Percentiles rank a stretch among this genome's conserved stretches.
These are phyloP conservation scores for Lithophane leautieri DNA, from an alignment of 2,888 invertebrate species.

Conservation along the genomic window DNA sequence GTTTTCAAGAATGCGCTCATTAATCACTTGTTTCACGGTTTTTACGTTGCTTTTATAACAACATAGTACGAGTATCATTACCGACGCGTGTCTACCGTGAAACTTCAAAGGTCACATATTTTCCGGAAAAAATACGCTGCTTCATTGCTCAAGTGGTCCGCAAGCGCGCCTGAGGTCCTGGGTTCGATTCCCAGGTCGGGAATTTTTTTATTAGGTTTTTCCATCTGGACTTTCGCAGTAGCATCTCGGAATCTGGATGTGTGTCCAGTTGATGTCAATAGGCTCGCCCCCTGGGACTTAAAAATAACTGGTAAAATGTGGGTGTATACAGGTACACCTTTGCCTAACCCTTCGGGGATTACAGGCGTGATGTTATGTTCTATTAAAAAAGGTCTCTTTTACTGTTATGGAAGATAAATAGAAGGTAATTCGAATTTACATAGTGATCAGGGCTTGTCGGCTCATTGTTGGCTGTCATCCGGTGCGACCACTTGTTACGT, in stretches of 20 bases:
- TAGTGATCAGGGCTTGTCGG: constrained; percentile 50
- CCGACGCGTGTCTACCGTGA: not conserved
- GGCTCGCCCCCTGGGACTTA: not conserved
- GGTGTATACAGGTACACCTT: not conserved
- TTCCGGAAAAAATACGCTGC: not conserved
- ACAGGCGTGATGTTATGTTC: not conserved
- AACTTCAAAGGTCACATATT: constrained; percentile 6
- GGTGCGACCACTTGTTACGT: constrained; percentile 61
- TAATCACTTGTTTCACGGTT: constrained; percentile 11
- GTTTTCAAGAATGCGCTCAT: constrained; percentile 1
- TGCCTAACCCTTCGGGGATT: too few species aligned
- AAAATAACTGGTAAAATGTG: not conserved
- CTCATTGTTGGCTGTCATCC: constrained; percentile 59
- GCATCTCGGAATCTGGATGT: too few species aligned
- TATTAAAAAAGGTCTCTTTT: not conserved
- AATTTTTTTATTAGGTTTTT: not conserved
- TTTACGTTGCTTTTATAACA: constrained; percentile 2
- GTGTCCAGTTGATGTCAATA: not conserved
- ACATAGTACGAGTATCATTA: not conserved
- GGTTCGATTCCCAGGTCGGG: not conserved
- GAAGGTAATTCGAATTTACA: constrained; percentile 39
- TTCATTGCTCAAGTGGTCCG: not conserved
- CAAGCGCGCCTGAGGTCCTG: not conserved
- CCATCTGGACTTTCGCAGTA: not conserved
- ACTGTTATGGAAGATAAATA: constrained; percentile 27